phyloP scores from a whole-genome alignment of 2,888 invertebrate genomes.

The Drosophila seclusa region DNA sequence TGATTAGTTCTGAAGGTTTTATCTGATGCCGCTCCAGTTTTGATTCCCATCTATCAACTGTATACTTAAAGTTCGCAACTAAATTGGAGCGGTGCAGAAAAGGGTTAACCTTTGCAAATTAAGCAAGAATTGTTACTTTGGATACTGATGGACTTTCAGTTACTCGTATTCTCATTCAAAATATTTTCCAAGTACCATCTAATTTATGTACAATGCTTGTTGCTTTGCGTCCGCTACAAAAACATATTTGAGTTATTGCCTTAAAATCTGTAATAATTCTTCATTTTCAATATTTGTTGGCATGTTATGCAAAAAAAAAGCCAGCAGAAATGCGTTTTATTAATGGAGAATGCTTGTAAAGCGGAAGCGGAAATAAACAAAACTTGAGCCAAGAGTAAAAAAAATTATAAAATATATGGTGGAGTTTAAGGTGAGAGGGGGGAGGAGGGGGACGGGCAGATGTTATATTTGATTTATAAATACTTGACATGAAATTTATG shows the following conservation, averaged over 20 bases:
- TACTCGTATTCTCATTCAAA: not conserved
- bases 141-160: not conserved
- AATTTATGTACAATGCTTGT: not conserved
- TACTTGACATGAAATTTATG: slow-evolving; percentile 77
- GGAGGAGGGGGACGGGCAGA: slow-evolving; percentile 6
- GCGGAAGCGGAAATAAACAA: slow-evolving; percentile 65
- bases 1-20: not conserved
- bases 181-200: not conserved
- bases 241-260: slow-evolving; percentile 43
- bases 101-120: too few relatives aligned
- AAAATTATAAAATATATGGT: slow-evolving; percentile 32
- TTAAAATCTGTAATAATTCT: slow-evolving; percentile 68
- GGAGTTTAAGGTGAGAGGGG: not conserved
- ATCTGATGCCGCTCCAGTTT: not conserved
- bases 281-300: slow-evolving; percentile 59
- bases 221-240: not conserved
- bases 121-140: not conserved
- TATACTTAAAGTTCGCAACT: too few relatives aligned
- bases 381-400: slow-evolving; percentile 30
- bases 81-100: not conserved
- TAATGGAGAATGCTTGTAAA: slow-evolving; percentile 80
- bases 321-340: slow-evolving; percentile 32
- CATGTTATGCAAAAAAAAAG: slow-evolving; percentile 37
- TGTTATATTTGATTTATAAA: slow-evolving; percentile 73
- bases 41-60: not conserved